Base-by-base conservation (phyloP, 2,113 vertebrate species). In the Casuarius casuarius region DNA sequence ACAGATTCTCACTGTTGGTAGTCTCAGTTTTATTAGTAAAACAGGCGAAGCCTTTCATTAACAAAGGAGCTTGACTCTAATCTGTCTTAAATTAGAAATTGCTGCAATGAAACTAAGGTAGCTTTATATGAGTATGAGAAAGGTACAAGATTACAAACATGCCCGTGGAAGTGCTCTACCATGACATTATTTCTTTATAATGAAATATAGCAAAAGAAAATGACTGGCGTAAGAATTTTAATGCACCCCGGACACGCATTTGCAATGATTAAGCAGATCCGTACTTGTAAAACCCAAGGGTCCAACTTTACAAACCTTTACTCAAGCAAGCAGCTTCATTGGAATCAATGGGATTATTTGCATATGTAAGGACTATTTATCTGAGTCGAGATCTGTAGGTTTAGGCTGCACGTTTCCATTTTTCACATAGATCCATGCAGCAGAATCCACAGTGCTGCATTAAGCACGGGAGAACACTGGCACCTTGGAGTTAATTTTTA, bases 311-410 rank as follows among this genome's bases (percentile, higher is more conserved):
- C 46, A 94, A 91, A 94, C 81, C 92, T 94, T 92, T 94, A 94
- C 74, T 77, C 71, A 62, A 87, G 92, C 87, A 76, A 92, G 87
- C 54, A 84, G 62, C 89, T 85, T 46, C 82, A 79, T 52, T 48
- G 85, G 81, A 96, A 94, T 96, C 97, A 91, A 85, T 93, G 84
- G 58, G 52, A 87, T 63, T 86, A 92, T 96, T 92, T 97, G 92
- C 92, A 90, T 94, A 63, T n/a, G 46, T 89, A 90, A 86, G 87
- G 59, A 59, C 72, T 95, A 73, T 79, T 94, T 93, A 87, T 95
- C 73, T 84, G 63, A 71, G 77, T 6, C 59, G 31, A 74, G 74
- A 93, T 83, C 76, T 68, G 56, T 56, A 84, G 46, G 56, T 86
- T 95, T 59, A 59, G 87, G 84, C 49, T 71, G 81, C 66, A 51